phyloP scores from a whole-genome alignment of 2,113 vertebrate species.

The Crotalus viridis region DNA sequence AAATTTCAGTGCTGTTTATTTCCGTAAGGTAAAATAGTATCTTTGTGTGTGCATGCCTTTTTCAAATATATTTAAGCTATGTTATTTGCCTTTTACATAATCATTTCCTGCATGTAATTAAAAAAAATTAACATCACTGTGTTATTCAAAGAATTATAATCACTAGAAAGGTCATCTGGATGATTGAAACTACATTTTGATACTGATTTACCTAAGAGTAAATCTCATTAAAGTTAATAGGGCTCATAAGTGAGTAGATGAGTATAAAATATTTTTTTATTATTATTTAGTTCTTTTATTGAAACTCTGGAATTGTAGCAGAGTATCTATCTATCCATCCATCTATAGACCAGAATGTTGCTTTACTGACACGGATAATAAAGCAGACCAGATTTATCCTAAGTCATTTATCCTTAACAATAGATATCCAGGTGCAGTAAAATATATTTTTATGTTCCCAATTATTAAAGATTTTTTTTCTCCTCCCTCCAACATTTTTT shows the following conservation, averaged over 20 bases:
- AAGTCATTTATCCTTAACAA: background rate
- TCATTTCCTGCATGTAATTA: background rate
- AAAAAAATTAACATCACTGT: background rate
- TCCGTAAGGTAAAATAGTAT: background rate
- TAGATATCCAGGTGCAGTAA: background rate
- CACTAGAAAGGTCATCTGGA: background rate
- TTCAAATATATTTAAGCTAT: background rate
- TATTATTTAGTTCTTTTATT: background rate
- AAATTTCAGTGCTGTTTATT: background rate
- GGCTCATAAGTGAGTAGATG: background rate
- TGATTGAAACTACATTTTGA: background rate
- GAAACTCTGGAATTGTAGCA: background rate
- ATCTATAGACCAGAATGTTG: background rate
- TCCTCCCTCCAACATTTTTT: background rate
- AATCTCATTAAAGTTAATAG: background rate
- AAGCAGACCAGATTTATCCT: background rate
- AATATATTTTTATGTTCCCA: background rate
- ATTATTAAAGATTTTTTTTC: background rate
- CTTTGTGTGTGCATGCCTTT: background rate
- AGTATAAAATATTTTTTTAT: background rate
- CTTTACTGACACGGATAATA: background rate
- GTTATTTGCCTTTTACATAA: background rate
- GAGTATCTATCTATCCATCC: background rate
- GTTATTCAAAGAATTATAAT: background rate
- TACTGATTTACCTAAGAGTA: background rate